Percentiles rank a stretch among this genome's conserved stretches.
Evolutionary conservation across 2,888 invertebrate genomes (phyloP).

Genomic region (Gymnocheta viridis): DNA sequence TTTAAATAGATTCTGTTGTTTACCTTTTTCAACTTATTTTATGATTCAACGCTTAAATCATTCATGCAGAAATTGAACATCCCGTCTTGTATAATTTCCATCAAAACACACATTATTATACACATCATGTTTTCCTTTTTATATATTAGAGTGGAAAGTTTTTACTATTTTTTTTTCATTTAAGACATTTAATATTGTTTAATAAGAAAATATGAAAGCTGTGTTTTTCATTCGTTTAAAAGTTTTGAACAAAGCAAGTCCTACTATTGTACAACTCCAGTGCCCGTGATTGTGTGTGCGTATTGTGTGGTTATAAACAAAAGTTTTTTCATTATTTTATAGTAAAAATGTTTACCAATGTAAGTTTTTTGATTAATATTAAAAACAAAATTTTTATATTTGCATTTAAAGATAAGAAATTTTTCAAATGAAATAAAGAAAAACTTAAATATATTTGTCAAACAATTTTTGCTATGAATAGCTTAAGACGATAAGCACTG

Average conservation of each 20-base stretch:
- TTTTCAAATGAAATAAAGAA: not conserved
- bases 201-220: slow-evolving; percentile 43
- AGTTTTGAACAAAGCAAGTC: slow-evolving; percentile 55
- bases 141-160: not conserved
- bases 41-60: slow-evolving; percentile 49
- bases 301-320: slow-evolving; percentile 16
- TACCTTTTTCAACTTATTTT: slow-evolving; percentile 32
- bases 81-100: slow-evolving; percentile 48
- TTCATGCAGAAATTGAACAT: slow-evolving; percentile 55
- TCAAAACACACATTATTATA: slow-evolving; percentile 26
- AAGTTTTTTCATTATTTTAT: slow-evolving; percentile 24
- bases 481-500: slow-evolving; percentile 19
- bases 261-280: not conserved
- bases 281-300: not conserved
- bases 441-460: not conserved
- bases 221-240: slow-evolving; percentile 48
- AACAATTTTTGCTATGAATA: slow-evolving; percentile 26
- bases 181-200: slow-evolving; percentile 42
- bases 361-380: slow-evolving; percentile 28
- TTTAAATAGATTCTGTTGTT: slow-evolving; percentile 13
- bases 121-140: not conserved
- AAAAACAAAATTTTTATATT: slow-evolving; percentile 14
- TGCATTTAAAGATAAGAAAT: not conserved
- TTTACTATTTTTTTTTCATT: not conserved
- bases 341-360: not conserved